Conservation (phyloP, 2,888 invertebrate species). For the Patella pellucida region DNA sequence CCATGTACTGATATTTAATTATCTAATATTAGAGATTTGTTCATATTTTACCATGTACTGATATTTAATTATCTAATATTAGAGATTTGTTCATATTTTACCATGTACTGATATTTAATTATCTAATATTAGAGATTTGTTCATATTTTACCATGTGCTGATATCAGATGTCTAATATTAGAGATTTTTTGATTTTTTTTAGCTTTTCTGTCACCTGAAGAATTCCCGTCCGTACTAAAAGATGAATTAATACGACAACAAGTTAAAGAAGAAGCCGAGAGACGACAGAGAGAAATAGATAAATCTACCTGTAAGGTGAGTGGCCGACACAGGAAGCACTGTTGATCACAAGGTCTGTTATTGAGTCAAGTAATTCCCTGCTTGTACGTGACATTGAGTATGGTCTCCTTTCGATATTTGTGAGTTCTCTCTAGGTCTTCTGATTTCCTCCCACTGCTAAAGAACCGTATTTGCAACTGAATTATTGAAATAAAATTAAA, state of each 20-base stretch:
- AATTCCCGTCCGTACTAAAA: constrained; percentile 83
- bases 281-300: constrained; percentile 76
- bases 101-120: background rate
- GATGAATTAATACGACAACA: constrained; percentile 78
- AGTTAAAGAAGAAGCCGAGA: constrained; percentile 78
- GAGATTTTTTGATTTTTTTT: constrained; percentile 15
- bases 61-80: background rate
- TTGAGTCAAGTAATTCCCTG: no score
- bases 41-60: background rate
- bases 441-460: no score
- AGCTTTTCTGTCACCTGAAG: constrained; percentile 72
- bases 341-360: no score
- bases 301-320: constrained; percentile 75
- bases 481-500: no score
- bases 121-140: background rate
- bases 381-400: no score
- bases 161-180: background rate
- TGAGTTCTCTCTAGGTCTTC: no score
- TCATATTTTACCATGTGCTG: no score
- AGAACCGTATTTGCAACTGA: no score
- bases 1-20: background rate
- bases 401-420: no score
- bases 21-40: background rate
- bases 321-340: background rate
- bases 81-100: background rate